Conservation (phyloP, 2,797 vertebrate genomes). For the Leptoclinus maculatus region DNA sequence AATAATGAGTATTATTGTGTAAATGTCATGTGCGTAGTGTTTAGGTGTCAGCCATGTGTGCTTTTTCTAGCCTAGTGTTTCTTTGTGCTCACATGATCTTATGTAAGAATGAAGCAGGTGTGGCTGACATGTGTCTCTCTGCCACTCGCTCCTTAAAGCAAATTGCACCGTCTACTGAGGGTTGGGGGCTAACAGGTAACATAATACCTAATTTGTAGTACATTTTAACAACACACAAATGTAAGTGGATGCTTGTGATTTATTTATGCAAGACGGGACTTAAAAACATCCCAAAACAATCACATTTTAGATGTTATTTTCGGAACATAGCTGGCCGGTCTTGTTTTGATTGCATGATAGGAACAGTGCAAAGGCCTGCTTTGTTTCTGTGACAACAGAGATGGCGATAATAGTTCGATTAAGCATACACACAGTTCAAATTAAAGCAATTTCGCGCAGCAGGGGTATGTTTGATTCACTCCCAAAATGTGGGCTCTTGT, state of each 20-base stretch:
- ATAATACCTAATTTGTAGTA: neutral
- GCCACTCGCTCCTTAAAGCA: conserved; percentile 13
- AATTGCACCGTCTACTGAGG: conserved; percentile 3
- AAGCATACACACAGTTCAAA: conserved; percentile 38
- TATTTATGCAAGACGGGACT: conserved; percentile 5
- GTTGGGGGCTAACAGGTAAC: conserved; percentile 4
- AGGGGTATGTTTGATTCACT: conserved; percentile 44
- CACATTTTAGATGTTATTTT: neutral
- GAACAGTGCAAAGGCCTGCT: conserved; percentile 27
- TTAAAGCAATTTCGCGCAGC: conserved; percentile 47
- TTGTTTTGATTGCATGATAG: conserved; percentile 31
- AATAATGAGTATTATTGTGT: conserved; percentile 42
- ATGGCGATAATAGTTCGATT: conserved; percentile 41
- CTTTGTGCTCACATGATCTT: conserved; percentile 44
- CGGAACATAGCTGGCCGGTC: neutral
- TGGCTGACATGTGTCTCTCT: conserved; percentile 50
- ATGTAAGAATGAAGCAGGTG: conserved; percentile 62
- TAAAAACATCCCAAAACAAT: neutral
- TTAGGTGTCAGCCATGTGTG: conserved; percentile 34
- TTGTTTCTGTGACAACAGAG: conserved; percentile 49
- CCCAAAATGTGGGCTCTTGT: neutral
- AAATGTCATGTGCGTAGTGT: conserved; percentile 10
- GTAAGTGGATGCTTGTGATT: conserved; percentile 11
- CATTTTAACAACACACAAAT: conserved; percentile 2
- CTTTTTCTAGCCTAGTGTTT: conserved; percentile 26